A percentile compares a stretch with the other conserved stretches of the same genome.
Evolutionary conservation across 2,797 vertebrate genomes (phyloP).

Genomic region (Channa striata): DNA sequence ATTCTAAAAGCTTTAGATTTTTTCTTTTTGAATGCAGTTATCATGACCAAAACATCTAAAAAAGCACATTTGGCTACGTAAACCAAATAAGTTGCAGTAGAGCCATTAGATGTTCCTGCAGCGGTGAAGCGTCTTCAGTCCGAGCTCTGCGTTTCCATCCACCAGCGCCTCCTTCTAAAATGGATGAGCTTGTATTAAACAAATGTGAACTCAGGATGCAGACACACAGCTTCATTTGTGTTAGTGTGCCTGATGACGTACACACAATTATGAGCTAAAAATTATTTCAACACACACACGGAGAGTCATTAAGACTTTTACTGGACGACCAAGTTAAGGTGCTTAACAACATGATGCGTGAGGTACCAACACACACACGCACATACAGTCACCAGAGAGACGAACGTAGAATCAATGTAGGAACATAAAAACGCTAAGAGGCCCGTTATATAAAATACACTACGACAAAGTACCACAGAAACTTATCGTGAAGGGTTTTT

Average conservation of each 20-base stretch:
- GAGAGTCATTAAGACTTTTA: slow-evolving; percentile 29
- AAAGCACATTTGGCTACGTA: too few relatives aligned
- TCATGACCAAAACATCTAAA: too few relatives aligned
- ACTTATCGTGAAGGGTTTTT: too few relatives aligned
- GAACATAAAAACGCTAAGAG: too few relatives aligned
- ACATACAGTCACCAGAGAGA: not conserved
- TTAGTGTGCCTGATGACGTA: slow-evolving; percentile 6
- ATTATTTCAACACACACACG: slow-evolving; percentile 23
- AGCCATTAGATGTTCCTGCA: slow-evolving; percentile 30
- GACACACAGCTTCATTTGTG: not conserved
- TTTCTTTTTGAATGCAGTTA: too few relatives aligned
- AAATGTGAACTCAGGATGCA: too few relatives aligned
- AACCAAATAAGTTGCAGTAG: not conserved
- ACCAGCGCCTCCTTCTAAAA: slow-evolving; percentile 57
- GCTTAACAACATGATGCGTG: slow-evolving; percentile 43
- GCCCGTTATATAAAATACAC: too few relatives aligned
- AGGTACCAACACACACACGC: slow-evolving; percentile 26
- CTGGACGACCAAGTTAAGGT: slow-evolving; percentile 42
- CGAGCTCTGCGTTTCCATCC: slow-evolving; percentile 55
- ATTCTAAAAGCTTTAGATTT: too few relatives aligned
- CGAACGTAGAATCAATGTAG: too few relatives aligned
- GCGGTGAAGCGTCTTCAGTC: slow-evolving; percentile 57
- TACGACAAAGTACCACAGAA: too few relatives aligned
- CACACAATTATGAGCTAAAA: slow-evolving; percentile 34
- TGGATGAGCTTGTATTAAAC: slow-evolving; percentile 56